Evolutionary conservation across 2,797 vertebrate genomes (phyloP).

Genomic region (Danio jaintianensis): DNA sequence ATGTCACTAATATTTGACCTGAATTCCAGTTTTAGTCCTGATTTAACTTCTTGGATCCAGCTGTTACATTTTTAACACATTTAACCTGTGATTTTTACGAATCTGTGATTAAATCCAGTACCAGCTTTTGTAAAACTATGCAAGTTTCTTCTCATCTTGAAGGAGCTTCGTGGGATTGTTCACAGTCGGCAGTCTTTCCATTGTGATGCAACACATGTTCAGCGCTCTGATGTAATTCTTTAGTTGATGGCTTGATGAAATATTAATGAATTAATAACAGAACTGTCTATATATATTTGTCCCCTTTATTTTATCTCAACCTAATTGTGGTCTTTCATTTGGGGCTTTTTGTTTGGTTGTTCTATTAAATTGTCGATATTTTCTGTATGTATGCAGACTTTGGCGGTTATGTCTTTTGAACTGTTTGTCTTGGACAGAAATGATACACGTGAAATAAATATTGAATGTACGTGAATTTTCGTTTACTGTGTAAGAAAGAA

Average conservation of each 20-base stretch:
- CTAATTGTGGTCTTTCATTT: constrained; percentile 77
- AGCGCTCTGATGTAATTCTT: constrained; percentile 72
- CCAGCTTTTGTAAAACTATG: constrained; percentile 40
- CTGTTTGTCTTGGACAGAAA: constrained; percentile 25
- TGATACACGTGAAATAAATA: constrained; percentile 26
- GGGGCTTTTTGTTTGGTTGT: constrained; percentile 83
- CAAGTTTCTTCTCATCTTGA: constrained; percentile 54
- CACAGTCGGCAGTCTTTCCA: constrained; percentile 79
- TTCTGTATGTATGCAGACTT: constrained; percentile 56
- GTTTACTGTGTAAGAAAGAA: constrained; percentile 36
- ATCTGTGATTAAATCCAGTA: constrained; percentile 7
- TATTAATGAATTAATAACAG: constrained; percentile 75
- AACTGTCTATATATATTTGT: constrained; percentile 72
- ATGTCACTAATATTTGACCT: background rate
- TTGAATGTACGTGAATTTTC: constrained; percentile 38
- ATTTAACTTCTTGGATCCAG: background rate
- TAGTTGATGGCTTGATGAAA: constrained; percentile 70
- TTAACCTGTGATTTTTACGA: background rate
- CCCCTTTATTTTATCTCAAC: constrained; percentile 74
- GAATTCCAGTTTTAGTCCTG: background rate
- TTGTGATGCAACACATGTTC: constrained; percentile 82
- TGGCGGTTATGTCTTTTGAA: constrained; percentile 38
- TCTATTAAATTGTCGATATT: constrained; percentile 83
- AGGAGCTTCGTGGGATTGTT: constrained; percentile 69
- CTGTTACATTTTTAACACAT: constrained; percentile 19